A percentile compares a stretch with the other conserved stretches of the same genome.
phyloP scores from a whole-genome alignment of 1,140 invertebrate genomes.

The Gryon sp. region DNA sequence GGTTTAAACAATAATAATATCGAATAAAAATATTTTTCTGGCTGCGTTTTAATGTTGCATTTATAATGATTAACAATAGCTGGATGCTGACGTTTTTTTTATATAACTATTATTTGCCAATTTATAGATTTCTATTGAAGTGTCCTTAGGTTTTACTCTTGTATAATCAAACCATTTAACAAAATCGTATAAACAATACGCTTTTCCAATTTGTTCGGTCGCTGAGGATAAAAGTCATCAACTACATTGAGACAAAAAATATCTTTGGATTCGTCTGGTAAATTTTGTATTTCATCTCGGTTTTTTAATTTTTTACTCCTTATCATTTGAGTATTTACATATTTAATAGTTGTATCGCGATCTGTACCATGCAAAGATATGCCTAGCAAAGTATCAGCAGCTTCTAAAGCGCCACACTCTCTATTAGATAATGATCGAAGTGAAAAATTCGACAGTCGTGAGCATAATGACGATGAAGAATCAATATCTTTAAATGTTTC shows the following conservation, averaged over 20 bases:
- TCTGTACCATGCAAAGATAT: slow-evolving; percentile 64
- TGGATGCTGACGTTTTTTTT: slow-evolving; percentile 53
- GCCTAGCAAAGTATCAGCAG: slow-evolving; percentile 61
- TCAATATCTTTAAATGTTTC: slow-evolving; percentile 18
- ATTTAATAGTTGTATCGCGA: slow-evolving; percentile 63
- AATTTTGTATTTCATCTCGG: slow-evolving; percentile 9
- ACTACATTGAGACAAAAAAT: slow-evolving; percentile 38
- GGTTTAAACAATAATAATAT: slow-evolving; percentile 63
- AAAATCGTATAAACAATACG: slow-evolving; percentile 5
- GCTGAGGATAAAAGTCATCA: slow-evolving; percentile 10
- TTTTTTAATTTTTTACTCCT: slow-evolving; percentile 45
- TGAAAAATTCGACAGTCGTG: slow-evolving; percentile 50
- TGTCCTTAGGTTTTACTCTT: background rate
- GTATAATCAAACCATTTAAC: slow-evolving; percentile 6
- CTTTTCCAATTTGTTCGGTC: background rate
- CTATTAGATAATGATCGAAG: slow-evolving; percentile 52
- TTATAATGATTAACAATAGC: slow-evolving; percentile 62
- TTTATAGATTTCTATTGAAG: background rate
- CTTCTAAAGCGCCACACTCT: slow-evolving; percentile 65
- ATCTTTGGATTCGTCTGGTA: slow-evolving; percentile 26
- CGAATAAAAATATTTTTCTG: slow-evolving; percentile 63
- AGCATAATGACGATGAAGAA: slow-evolving; percentile 14
- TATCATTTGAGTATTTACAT: slow-evolving; percentile 61
- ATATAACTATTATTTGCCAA: slow-evolving; percentile 5
- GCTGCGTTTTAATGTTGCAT: slow-evolving; percentile 49